These are phyloP conservation scores for Hylaeus volcanicus DNA, from an alignment of 1,140 invertebrate genomes.

Conservation along the genomic window DNA sequence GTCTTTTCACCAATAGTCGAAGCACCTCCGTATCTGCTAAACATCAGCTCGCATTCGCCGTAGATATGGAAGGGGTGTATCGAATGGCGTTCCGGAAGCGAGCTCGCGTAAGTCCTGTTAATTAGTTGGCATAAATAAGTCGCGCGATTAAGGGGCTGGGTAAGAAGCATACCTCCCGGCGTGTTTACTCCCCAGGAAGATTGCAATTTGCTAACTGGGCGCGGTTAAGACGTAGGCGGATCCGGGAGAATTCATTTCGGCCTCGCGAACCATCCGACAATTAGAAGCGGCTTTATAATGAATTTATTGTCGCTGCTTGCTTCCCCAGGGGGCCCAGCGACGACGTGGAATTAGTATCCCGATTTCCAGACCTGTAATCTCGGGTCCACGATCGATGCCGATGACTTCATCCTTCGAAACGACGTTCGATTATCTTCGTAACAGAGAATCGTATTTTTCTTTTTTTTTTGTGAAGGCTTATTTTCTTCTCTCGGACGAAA, in stretches of 20 bases:
- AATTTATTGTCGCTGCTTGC: slow-evolving; percentile 45
- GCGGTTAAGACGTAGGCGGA: slow-evolving; percentile 55
- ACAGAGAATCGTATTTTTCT: too few species aligned
- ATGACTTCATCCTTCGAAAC: slow-evolving; percentile 11
- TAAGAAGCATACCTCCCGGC: slow-evolving; percentile 54
- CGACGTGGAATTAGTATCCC: slow-evolving; percentile 36
- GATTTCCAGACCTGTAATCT: slow-evolving; percentile 35
- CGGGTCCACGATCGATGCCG: not conserved
- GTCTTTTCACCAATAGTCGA: not conserved
- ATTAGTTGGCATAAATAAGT: slow-evolving; percentile 62
- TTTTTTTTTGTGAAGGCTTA: too few species aligned
- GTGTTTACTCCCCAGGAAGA: slow-evolving; percentile 60
- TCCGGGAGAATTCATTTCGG: slow-evolving; percentile 55
- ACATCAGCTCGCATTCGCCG: too few species aligned
- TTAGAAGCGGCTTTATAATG: slow-evolving; percentile 54
- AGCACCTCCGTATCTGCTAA: not conserved
- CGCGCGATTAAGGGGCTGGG: slow-evolving; percentile 50
- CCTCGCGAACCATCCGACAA: slow-evolving; percentile 44
- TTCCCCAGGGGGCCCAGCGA: not conserved
- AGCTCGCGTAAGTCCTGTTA: slow-evolving; percentile 44
- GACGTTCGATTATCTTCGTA: not conserved
- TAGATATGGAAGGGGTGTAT: not conserved
- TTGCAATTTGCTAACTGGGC: slow-evolving; percentile 60
- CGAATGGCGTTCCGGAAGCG: not conserved
- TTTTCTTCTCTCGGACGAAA: too few species aligned